Percentiles rank a stretch among this genome's conserved stretches.
Evolutionary conservation across 2,113 vertebrate species (phyloP).

Genomic region (Pelobates fuscus): DNA sequence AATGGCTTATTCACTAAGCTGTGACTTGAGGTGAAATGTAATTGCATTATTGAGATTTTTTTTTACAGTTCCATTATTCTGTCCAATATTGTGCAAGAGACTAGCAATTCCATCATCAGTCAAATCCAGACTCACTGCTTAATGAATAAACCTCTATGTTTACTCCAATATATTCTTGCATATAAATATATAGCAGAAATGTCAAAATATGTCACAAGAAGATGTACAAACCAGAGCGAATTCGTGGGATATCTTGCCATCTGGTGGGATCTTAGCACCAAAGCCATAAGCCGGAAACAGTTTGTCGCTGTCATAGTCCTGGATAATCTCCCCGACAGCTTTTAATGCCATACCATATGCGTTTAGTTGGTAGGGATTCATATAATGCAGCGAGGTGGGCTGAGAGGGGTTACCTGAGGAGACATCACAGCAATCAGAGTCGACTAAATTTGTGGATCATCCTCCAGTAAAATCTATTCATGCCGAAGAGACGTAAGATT

Average conservation of each 20-base stretch:
- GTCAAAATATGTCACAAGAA: slow-evolving; percentile 21
- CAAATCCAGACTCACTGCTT: too few relatives aligned
- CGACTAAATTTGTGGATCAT: background rate
- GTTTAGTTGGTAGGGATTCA: slow-evolving; percentile 96
- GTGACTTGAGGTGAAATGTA: too few relatives aligned
- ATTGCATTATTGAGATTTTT: too few relatives aligned
- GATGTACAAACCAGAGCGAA: slow-evolving; percentile 85
- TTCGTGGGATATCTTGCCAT: slow-evolving; percentile 93
- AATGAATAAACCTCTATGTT: too few relatives aligned
- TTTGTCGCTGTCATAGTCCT: slow-evolving; percentile 98
- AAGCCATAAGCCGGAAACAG: slow-evolving; percentile 97
- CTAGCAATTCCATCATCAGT: too few relatives aligned
- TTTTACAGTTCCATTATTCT: too few relatives aligned
- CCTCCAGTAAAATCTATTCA: too few relatives aligned
- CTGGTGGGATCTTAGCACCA: slow-evolving; percentile 94
- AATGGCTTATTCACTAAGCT: too few relatives aligned
- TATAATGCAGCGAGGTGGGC: slow-evolving; percentile 96
- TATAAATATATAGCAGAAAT: background rate
- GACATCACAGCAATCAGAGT: slow-evolving; percentile 36
- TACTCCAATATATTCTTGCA: too few relatives aligned
- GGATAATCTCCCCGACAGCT: slow-evolving; percentile 96
- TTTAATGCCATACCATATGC: slow-evolving; percentile 96
- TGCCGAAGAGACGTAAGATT: too few relatives aligned
- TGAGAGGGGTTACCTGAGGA: slow-evolving; percentile 88
- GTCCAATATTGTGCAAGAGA: too few relatives aligned